These are phyloP conservation scores for Ispidina lecontei DNA, from an alignment of 2,797 vertebrate species.

Conservation along the genomic window DNA sequence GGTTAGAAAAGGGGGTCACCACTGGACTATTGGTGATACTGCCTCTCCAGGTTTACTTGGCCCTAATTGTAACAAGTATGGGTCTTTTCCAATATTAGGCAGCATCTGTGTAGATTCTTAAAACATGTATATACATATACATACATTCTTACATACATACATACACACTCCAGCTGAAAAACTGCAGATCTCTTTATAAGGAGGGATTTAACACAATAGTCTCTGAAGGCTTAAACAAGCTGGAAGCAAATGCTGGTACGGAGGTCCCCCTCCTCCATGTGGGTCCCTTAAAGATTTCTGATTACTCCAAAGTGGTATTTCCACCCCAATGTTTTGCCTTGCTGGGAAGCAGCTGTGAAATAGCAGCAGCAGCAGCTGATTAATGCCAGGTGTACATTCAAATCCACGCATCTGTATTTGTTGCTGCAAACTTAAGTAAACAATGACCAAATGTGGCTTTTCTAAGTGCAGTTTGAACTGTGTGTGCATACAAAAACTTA, in stretches of 20 bases:
- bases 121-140: neutral
- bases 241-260: conserved; percentile 2
- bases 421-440: conserved; percentile 67
- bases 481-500: conserved; percentile 38
- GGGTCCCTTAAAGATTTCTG: conserved; percentile 27
- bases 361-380: conserved; percentile 64
- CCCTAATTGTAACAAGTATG: neutral
- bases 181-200: neutral
- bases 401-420: conserved; percentile 63
- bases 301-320: conserved; percentile 14
- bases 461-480: conserved; percentile 54
- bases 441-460: conserved; percentile 70
- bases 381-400: conserved; percentile 70
- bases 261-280: neutral
- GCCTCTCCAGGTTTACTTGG: neutral
- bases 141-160: neutral
- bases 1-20: neutral
- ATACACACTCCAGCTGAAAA: neutral
- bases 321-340: conserved; percentile 34
- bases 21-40: neutral
- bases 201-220: neutral
- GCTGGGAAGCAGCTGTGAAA: conserved; percentile 66
- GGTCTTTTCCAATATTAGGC: neutral
- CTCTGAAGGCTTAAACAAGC: neutral
- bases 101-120: neutral